Base-by-base conservation (phyloP, 2,888 invertebrate genomes). In the Acanthosoma haemorrhoidale region DNA sequence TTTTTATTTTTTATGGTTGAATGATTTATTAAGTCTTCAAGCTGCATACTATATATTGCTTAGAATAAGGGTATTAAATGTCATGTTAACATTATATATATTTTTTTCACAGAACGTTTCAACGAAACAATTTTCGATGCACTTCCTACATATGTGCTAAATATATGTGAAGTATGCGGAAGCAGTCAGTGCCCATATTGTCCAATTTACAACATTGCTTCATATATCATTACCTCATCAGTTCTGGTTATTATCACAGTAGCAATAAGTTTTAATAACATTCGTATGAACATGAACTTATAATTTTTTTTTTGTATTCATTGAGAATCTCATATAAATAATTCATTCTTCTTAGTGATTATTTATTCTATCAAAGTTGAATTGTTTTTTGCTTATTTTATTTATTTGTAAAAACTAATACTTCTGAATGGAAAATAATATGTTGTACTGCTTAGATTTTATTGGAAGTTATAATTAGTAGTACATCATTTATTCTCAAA, bases 131-230 rank as follows among this genome's bases (percentile, higher is more conserved):
- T 95, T 80, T 92, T 93, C 79, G 93, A 94, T 82, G 87, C 93
- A 2, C 83, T 92, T 60, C 89, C 92, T 16, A 90, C 92, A 0
- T 94, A 93, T 81, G 84, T 91, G 29, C 82, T 95, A 71, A 94
- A 94, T 80, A 94, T 95, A 75, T 95, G 95, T 80, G 94, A 94
- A 79, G 94, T 95, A 6, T 95, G 95, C 79, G 95, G 94, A 71
- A 94, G 94, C 67, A 94, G 94, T 57, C 94, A 94, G 79, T 95
- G 94, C 79, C 94, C 94, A 0, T 94, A 94, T 81, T 94, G 94
- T 80, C 87, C 90, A 64, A 90, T 92, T 75, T 93, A 92, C 82
- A 93, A 92, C 80, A 80, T 84, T 3, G 88, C 72, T 32, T 51
- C 67, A 21, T 43, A 25, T 43, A 16, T 67, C 13, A 21, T 57